A percentile compares a stretch with the other conserved stretches of the same genome.
Conservation (phyloP, 2,797 vertebrate genomes). For the Lepus townsendii region DNA sequence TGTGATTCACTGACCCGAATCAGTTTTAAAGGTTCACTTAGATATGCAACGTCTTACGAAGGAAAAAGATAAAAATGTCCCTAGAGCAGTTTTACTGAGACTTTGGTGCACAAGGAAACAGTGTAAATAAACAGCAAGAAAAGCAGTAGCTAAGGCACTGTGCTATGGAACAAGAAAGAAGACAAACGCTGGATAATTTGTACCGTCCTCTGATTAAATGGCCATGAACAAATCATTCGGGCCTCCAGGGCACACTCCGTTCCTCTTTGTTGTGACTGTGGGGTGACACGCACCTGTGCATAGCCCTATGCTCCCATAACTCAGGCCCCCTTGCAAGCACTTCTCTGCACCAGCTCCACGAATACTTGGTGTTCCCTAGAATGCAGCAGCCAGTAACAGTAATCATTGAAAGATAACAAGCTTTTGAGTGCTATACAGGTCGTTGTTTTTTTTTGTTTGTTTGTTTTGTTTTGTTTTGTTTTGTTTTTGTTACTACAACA, state of each 20-base stretch:
- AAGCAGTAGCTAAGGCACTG: slow-evolving; percentile 80
- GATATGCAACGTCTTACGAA: slow-evolving; percentile 86
- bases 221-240: slow-evolving; percentile 34
- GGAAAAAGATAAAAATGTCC: slow-evolving; percentile 86
- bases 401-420: background rate
- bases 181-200: slow-evolving; percentile 78
- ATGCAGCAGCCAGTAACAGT: background rate
- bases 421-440: too few relatives aligned
- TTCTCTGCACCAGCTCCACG: background rate
- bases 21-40: slow-evolving; percentile 87
- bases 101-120: slow-evolving; percentile 84
- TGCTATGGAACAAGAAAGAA: slow-evolving; percentile 77
- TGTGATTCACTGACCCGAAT: slow-evolving; percentile 87
- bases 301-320: background rate
- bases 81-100: slow-evolving; percentile 86
- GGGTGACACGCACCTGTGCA: background rate
- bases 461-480: too few relatives aligned
- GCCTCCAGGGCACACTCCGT: background rate
- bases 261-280: background rate
- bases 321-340: background rate
- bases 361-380: fast-evolving
- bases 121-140: slow-evolving; percentile 87
- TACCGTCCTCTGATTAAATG: slow-evolving; percentile 76
- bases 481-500: too few relatives aligned
- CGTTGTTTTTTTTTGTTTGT: too few relatives aligned